phyloP scores from a whole-genome alignment of 1,140 invertebrate species.

The Marisa cornuarietis region DNA sequence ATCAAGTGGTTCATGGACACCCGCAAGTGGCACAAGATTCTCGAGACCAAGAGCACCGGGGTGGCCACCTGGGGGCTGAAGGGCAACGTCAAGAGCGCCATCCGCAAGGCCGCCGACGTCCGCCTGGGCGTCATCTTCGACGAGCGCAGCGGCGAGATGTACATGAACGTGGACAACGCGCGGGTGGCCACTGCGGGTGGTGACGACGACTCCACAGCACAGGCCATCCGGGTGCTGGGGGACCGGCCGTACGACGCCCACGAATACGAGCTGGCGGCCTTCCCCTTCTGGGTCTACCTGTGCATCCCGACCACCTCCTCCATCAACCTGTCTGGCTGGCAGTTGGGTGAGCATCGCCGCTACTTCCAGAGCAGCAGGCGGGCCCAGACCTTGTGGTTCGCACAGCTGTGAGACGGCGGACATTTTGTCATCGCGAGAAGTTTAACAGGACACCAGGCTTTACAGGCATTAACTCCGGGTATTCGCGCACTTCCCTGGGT shows the following conservation, averaged over 20 bases:
- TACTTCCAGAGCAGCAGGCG: conserved; percentile 28
- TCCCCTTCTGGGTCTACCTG: conserved; percentile 35
- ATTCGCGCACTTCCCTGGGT: too few relatives aligned
- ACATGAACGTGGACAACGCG: conserved; percentile 32
- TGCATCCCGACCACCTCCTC: conserved; percentile 26
- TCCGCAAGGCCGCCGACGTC: conserved; percentile 29
- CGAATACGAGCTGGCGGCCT: conserved; percentile 28
- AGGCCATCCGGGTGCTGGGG: conserved; percentile 26
- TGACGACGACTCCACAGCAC: conserved; percentile 26
- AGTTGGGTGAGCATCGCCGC: conserved; percentile 30
- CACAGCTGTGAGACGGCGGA: conserved; percentile 22
- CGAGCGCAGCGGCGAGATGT: conserved; percentile 27
- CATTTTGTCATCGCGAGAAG: too few relatives aligned
- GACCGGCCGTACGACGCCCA: conserved; percentile 25
- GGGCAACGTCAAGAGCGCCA: conserved; percentile 32
- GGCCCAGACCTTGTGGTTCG: conserved; percentile 25
- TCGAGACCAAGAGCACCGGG: conserved; percentile 33
- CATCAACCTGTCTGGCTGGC: conserved; percentile 35
- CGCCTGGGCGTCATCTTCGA: conserved; percentile 31
- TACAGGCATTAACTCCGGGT: too few relatives aligned
- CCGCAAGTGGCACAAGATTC: conserved; percentile 35
- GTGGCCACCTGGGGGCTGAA: conserved; percentile 31
- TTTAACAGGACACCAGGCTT: too few relatives aligned
- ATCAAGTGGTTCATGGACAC: conserved; percentile 35
- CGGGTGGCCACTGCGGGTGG: conserved; percentile 10